These are phyloP conservation scores for Sepiola atlantica DNA, from an alignment of 2,888 invertebrate genomes.

Conservation along the genomic window DNA sequence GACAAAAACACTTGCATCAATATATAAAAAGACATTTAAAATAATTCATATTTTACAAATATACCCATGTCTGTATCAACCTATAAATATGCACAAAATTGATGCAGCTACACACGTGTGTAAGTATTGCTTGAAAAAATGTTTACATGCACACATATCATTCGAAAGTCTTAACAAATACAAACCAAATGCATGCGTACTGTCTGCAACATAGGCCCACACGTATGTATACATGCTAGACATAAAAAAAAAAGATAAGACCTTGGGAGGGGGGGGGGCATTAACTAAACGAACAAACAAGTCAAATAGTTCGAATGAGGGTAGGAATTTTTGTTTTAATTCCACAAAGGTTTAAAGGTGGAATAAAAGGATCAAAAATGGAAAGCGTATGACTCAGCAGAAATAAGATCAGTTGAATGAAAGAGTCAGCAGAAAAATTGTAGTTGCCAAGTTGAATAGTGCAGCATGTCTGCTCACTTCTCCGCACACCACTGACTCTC, in stretches of 20 bases:
- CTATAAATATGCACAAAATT: neutral
- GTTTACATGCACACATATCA: neutral
- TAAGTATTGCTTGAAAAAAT: neutral
- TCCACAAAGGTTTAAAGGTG: neutral
- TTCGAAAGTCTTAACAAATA: neutral
- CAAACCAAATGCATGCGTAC: neutral
- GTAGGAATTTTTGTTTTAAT: neutral
- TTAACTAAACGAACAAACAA: neutral
- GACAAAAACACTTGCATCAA: too few relatives aligned
- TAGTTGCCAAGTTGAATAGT: neutral
- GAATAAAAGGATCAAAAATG: conserved; percentile 32
- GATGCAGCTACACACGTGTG: neutral
- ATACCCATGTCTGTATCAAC: neutral
- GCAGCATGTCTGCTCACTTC: neutral
- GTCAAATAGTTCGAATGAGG: neutral
- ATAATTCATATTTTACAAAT: too few relatives aligned
- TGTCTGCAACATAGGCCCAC: neutral
- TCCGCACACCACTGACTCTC: neutral
- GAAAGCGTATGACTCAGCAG: neutral
- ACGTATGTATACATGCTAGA: neutral
- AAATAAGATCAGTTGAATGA: neutral
- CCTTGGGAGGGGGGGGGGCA: neutral
- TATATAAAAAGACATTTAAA: neutral
- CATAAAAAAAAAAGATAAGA: neutral
- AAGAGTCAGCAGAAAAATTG: conserved; percentile 8